A percentile compares a stretch with the other conserved stretches of the same genome.
These are phyloP conservation scores for Cyclophora albipunctata DNA, from an alignment of 2,888 invertebrate genomes.

Conservation along the genomic window DNA sequence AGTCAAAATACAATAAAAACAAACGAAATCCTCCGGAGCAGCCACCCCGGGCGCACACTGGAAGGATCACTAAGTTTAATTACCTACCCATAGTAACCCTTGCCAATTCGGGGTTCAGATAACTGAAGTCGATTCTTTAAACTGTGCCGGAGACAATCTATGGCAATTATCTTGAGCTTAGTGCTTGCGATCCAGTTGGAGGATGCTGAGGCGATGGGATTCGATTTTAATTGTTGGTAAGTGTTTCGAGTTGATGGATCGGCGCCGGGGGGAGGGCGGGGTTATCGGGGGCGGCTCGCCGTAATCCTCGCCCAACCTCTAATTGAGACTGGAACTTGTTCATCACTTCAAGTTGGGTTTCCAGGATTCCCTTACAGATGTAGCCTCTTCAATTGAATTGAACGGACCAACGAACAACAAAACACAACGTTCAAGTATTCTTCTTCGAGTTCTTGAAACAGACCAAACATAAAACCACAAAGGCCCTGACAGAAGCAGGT, in stretches of 20 bases:
- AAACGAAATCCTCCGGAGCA: slow-evolving; percentile 12
- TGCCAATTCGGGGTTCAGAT: slow-evolving; percentile 50
- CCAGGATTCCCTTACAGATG: too few relatives aligned
- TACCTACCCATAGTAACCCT: slow-evolving; percentile 60
- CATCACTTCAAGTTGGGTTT: background rate
- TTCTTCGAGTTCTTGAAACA: too few relatives aligned
- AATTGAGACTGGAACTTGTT: background rate
- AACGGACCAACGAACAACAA: too few relatives aligned
- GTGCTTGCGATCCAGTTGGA: slow-evolving; percentile 32
- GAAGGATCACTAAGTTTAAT: slow-evolving; percentile 63
- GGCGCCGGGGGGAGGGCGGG: slow-evolving; percentile 1
- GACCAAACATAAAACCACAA: too few relatives aligned
- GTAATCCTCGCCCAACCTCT: background rate
- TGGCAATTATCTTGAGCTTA: slow-evolving; percentile 64
- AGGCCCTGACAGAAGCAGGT: too few relatives aligned
- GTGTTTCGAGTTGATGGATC: slow-evolving; percentile 36
- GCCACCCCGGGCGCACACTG: slow-evolving; percentile 12
- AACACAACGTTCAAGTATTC: too few relatives aligned
- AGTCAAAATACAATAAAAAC: slow-evolving; percentile 18
- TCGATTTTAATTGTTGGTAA: slow-evolving; percentile 40
- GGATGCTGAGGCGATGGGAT: slow-evolving; percentile 25
- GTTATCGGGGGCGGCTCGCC: background rate
- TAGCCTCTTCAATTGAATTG: too few relatives aligned
- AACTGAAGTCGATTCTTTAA: slow-evolving; percentile 65
- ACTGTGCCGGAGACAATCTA: slow-evolving; percentile 59